Base-by-base conservation (phyloP, 2,113 vertebrate genomes). In the Mola mola region DNA sequence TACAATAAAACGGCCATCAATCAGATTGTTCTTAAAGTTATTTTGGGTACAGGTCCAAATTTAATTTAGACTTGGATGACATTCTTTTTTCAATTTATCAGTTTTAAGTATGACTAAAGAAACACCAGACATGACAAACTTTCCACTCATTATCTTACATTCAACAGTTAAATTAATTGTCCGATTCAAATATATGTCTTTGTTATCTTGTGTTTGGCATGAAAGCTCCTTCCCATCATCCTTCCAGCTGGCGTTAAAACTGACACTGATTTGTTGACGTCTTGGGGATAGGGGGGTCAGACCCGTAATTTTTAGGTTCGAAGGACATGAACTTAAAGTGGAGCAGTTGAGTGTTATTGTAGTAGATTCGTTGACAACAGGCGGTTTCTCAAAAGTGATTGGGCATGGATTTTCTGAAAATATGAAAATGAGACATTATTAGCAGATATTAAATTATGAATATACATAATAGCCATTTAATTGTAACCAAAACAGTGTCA, bases 401-500 rank as follows among this genome's bases (percentile, higher is more conserved):
- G 15, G 78, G 42, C 91, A 92, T 22, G 25, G 66, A 38, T 91
- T 90, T 2, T 73, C 91, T 92, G 58, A 21, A 76, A 79, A 59
- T 8, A 47, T 4, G 1, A 73, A 24, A 4, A 44, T n/a, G n/a
- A n/a, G n/a, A n/a, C n/a, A n/a, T n/a, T n/a, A n/a, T n/a, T n/a
- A n/a, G n/a, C n/a, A n/a, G n/a, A n/a, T n/a, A n/a, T n/a, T n/a
- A n/a, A n/a, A n/a, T n/a, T n/a, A n/a, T n/a, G n/a, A n/a, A n/a
- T n/a, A n/a, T n/a, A n/a, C n/a, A n/a, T n/a, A n/a, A n/a, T n/a
- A n/a, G n/a, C n/a, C n/a, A n/a, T n/a, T n/a, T n/a, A n/a, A n/a
- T n/a, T n/a, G n/a, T n/a, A n/a, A n/a, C n/a, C n/a, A n/a, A n/a
- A n/a, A n/a, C n/a, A n/a, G n/a, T n/a, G n/a, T n/a, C n/a, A n/a